Percentiles rank a stretch among this genome's conserved stretches.
These are phyloP conservation scores for Bucorvus abyssinicus DNA, from an alignment of 2,797 vertebrate genomes.

Conservation along the genomic window DNA sequence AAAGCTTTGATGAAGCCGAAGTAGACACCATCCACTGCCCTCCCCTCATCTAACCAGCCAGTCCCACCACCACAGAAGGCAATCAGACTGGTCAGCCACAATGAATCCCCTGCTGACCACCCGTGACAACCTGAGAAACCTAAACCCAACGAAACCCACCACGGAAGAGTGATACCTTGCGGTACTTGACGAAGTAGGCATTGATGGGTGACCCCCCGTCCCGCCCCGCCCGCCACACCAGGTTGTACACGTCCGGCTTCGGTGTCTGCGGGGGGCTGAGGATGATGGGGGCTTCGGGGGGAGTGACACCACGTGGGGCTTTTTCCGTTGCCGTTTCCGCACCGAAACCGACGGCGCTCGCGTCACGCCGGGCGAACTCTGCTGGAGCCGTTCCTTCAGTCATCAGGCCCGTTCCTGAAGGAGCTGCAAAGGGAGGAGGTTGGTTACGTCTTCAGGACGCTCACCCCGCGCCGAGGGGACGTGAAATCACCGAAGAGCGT, in stretches of 20 bases:
- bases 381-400: conserved; percentile 21
- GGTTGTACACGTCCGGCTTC: conserved; percentile 86
- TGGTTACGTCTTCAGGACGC: background rate
- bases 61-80: too few species aligned
- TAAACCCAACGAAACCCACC: accelerated
- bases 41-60: too few species aligned
- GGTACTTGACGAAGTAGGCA: conserved; percentile 95
- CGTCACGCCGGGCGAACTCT: conserved; percentile 77
- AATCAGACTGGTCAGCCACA: too few species aligned
- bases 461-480: accelerated
- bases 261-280: conserved; percentile 91
- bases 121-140: too few species aligned
- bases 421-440: conserved; percentile 67
- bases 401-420: conserved; percentile 55
- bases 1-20: too few species aligned
- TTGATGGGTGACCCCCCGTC: conserved; percentile 88
- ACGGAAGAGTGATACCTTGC: conserved; percentile 81
- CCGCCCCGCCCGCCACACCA: conserved; percentile 89
- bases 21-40: too few species aligned
- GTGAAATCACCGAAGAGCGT: background rate
- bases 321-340: conserved; percentile 41
- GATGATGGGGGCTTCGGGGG: conserved; percentile 93
- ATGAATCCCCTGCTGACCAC: too few species aligned
- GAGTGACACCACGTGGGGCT: conserved; percentile 49
- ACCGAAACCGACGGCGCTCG: conserved; percentile 62